Percentiles rank a stretch among this genome's conserved stretches.
phyloP scores from a whole-genome alignment of 1,140 invertebrate species.

The Tetramorium simillimum region DNA sequence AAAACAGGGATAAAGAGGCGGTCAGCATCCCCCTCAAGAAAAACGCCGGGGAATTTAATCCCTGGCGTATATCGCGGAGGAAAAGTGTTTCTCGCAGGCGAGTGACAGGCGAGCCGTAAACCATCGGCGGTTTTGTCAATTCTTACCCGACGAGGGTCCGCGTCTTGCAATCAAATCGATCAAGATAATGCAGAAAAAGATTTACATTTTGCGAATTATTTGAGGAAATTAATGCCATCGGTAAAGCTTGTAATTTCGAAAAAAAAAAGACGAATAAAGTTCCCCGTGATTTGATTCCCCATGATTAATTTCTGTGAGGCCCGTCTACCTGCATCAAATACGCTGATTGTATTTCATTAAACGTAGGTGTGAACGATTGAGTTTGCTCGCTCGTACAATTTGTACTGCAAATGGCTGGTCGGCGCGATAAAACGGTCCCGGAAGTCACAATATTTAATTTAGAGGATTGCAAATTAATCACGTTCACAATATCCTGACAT shows the following conservation, averaged over 20 bases:
- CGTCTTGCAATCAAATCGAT: neutral
- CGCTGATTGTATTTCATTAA: constrained; percentile 43
- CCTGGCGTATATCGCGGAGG: constrained; percentile 65
- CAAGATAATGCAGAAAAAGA: neutral
- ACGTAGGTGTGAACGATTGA: constrained; percentile 40
- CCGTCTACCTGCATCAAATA: neutral
- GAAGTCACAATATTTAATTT: constrained; percentile 50
- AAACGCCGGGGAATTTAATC: constrained; percentile 76
- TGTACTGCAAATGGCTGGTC: constrained; percentile 33
- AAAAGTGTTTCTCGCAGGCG: constrained; percentile 56
- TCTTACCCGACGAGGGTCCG: neutral
- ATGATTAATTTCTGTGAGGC: constrained; percentile 6
- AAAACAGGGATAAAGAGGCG: constrained; percentile 51
- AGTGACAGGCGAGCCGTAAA: neutral
- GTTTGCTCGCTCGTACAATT: constrained; percentile 35
- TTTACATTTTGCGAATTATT: neutral
- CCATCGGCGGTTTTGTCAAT: constrained; percentile 1
- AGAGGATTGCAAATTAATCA: constrained; percentile 42
- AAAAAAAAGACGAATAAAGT: neutral
- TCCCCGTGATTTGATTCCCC: neutral
- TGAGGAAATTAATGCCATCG: neutral
- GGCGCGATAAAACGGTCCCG: neutral
- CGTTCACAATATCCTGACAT: constrained; percentile 23
- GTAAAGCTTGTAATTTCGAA: neutral
- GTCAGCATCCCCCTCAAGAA: constrained; percentile 59